A percentile compares a stretch with the other conserved stretches of the same genome.
phyloP scores from a whole-genome alignment of 2,888 invertebrate genomes.

The Drepana falcataria region DNA sequence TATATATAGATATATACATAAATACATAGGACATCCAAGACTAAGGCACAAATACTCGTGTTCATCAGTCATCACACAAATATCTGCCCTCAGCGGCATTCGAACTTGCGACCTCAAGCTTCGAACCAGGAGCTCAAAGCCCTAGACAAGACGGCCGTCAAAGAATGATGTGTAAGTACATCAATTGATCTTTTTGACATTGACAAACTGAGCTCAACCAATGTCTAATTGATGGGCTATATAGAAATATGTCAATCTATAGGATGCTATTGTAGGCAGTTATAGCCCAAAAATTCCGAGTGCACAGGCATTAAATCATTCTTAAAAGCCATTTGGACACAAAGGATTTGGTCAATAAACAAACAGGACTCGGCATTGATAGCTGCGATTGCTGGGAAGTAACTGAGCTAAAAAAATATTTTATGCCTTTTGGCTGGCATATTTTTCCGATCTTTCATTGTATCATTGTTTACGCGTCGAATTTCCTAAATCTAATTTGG shows the following conservation, averaged over 20 bases:
- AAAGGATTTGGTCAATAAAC: slow-evolving; percentile 70
- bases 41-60: no score
- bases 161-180: no score
- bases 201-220: no score
- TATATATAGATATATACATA: no score
- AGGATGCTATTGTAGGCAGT: slow-evolving; percentile 20
- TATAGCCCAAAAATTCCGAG: slow-evolving; percentile 47
- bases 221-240: no score
- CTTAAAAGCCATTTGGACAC: slow-evolving; percentile 57
- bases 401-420: slow-evolving; percentile 47
- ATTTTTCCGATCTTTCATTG: slow-evolving; percentile 41
- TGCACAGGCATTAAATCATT: slow-evolving; percentile 55
- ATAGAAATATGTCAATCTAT: not conserved
- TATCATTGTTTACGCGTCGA: slow-evolving; percentile 37
- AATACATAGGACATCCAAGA: no score
- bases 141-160: no score
- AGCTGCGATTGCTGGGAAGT: slow-evolving; percentile 43
- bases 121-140: no score
- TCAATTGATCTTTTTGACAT: no score
- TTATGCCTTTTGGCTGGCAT: slow-evolving; percentile 35
- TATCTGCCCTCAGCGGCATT: no score
- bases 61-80: no score
- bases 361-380: slow-evolving; percentile 49
- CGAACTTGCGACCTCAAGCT: no score
- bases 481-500: slow-evolving; percentile 51